phyloP scores from a whole-genome alignment of 2,888 invertebrate genomes.

The Epiblema foenella region DNA sequence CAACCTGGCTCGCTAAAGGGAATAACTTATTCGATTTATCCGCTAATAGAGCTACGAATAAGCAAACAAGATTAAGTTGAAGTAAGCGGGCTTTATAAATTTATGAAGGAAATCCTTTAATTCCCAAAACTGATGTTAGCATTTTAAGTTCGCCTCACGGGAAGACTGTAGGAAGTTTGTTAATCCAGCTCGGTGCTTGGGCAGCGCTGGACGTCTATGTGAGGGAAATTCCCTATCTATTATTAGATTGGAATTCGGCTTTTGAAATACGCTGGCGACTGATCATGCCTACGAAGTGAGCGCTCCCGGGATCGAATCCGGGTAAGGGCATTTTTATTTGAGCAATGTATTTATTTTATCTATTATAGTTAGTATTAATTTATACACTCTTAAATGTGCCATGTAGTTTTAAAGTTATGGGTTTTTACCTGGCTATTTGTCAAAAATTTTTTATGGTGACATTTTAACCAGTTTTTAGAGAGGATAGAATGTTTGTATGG shows the following conservation, averaged over 20 bases:
- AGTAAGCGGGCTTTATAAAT: conserved; percentile 71
- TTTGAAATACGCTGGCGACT: background rate
- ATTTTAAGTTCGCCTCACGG: conserved; percentile 72
- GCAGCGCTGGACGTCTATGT: conserved; percentile 44
- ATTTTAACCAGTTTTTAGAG: too few species aligned
- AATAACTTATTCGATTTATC: conserved; percentile 79
- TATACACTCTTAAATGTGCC: too few species aligned
- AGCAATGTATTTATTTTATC: too few species aligned
- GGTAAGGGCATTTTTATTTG: too few species aligned
- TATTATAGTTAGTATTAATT: too few species aligned
- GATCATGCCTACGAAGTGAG: too few species aligned
- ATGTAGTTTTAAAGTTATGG: too few species aligned
- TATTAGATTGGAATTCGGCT: background rate
- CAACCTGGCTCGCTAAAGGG: conserved; percentile 70
- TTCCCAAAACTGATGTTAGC: conserved; percentile 74
- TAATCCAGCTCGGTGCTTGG: conserved; percentile 66
- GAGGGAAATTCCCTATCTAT: conserved; percentile 26
- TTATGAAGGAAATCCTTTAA: conserved; percentile 73
- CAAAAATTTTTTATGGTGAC: too few species aligned
- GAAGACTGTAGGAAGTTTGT: conserved; percentile 68
- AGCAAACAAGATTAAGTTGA: conserved; percentile 75
- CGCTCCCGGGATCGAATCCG: too few species aligned
- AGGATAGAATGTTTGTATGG: too few species aligned
- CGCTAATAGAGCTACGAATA: conserved; percentile 75
- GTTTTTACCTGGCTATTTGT: too few species aligned